Evolutionary conservation across 2,888 invertebrate genomes (phyloP).

Genomic region (Candidula unifasciata): DNA sequence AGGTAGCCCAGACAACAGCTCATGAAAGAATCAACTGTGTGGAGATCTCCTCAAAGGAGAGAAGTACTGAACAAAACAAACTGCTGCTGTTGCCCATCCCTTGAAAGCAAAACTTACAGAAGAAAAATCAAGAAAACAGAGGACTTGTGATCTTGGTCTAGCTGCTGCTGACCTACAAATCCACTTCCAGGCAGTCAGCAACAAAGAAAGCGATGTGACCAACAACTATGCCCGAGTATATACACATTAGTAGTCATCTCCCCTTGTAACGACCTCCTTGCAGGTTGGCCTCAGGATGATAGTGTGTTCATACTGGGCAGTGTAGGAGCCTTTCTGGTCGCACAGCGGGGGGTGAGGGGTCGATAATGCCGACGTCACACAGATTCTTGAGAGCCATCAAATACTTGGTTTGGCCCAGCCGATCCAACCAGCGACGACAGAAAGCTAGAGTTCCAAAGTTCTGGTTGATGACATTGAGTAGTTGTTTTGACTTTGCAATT

Average conservation of each 20-base stretch:
- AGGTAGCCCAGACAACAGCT: too few species aligned
- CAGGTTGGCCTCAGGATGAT: conserved; percentile 97
- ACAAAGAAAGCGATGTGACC: too few species aligned
- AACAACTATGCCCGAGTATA: too few species aligned
- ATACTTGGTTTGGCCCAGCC: conserved; percentile 96
- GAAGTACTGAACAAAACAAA: too few species aligned
- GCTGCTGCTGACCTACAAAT: too few species aligned
- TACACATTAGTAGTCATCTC: conserved; percentile 90
- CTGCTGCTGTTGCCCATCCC: too few species aligned
- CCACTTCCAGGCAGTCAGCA: too few species aligned
- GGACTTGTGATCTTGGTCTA: too few species aligned
- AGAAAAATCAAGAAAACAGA: too few species aligned
- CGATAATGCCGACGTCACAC: conserved; percentile 98
- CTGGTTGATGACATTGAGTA: conserved; percentile 94
- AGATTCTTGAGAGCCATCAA: conserved; percentile 98
- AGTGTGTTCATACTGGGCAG: conserved; percentile 99
- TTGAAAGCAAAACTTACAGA: too few species aligned
- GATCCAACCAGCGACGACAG: conserved; percentile 98
- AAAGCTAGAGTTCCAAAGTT: conserved; percentile 98
- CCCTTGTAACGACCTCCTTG: conserved; percentile 98
- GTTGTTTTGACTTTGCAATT: conserved; percentile 93
- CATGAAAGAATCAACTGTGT: too few species aligned
- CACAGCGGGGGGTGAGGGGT: conserved; percentile 97
- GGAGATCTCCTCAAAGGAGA: too few species aligned
- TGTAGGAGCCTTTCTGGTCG: conserved; percentile 97